These are phyloP conservation scores for Anthophora plumipes DNA, from an alignment of 2,888 invertebrate genomes.

Conservation along the genomic window DNA sequence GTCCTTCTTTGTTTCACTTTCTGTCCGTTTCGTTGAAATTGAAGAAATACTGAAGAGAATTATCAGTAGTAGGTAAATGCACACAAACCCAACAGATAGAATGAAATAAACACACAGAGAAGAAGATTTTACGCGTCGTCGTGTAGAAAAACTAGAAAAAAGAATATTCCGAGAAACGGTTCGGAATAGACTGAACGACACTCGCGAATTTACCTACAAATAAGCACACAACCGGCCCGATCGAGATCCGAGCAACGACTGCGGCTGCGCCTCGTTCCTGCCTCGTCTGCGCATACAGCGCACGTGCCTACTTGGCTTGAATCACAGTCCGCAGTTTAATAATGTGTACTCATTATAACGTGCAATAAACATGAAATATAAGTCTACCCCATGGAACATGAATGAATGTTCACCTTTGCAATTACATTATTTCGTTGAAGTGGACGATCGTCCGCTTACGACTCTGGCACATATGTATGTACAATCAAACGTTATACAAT, in stretches of 20 bases:
- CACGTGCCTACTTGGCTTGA: conserved; percentile 50
- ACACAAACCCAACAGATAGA: background rate
- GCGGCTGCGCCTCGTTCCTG: conserved; percentile 54
- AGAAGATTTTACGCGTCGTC: conserved; percentile 3
- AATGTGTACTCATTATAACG: conserved; percentile 23
- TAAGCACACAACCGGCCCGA: conserved; percentile 36
- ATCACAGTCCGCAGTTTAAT: conserved; percentile 40
- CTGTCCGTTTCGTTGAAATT: background rate
- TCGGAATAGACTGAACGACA: conserved; percentile 50
- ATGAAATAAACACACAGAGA: background rate
- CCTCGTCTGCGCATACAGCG: conserved; percentile 28
- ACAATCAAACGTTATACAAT: conserved; percentile 5
- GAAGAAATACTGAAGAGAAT: background rate
- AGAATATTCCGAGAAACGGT: conserved; percentile 15
- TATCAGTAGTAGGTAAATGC: background rate
- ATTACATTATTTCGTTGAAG: conserved; percentile 10
- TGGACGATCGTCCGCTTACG: background rate
- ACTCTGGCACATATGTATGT: background rate
- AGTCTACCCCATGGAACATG: conserved; percentile 1
- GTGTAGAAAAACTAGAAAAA: conserved; percentile 7
- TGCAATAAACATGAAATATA: conserved; percentile 31
- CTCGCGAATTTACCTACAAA: conserved; percentile 24
- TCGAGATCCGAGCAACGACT: conserved; percentile 52
- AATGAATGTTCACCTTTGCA: conserved; percentile 28
- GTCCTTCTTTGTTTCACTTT: background rate